Evolutionary conservation across 2,888 invertebrate genomes (phyloP), one percentile per base, ranked within the genome.

Genomic region (Drosophila fungiperda): DNA sequence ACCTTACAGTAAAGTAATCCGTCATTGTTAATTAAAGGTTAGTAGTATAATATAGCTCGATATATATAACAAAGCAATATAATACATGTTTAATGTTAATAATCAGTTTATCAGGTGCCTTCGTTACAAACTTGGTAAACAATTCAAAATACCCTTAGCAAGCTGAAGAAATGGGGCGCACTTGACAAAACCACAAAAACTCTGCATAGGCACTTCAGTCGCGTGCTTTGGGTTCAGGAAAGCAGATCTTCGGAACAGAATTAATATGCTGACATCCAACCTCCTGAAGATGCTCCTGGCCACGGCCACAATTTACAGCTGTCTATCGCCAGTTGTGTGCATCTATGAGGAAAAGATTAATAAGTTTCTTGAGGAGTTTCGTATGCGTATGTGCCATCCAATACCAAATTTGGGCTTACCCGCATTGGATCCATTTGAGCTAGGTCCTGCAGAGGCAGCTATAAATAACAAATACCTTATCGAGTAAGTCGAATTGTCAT

Each of bases 331-430:
- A 4, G 76, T 58, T 4, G 65, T 63, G 5, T 73, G 82, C 26
- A 0, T 80, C 1, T 73, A 82, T 62, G 92, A 91, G 17, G 67
- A 78, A 9, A 55, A 64, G 33, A 82, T 93, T 55, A 53, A 62
- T 4, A 48, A 68, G 3, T 83, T 92, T 38, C 72, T 93, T 0
- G 77, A 92, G n/a, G 87, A 90, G 62, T 81, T 93, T 26, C 80
- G 89, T 0, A 48, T 59, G 58, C 87, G 93, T 3, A 93, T 92
- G 92, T 92, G 92, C 23, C 91, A 92, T 69, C 90, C 92, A 1
- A 85, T 93, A 60, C 89, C 89, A 0, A 82, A 85, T 62, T 77
- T 87, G 54, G 90, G 90, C 0, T 59, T 92, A 7, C 92, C 92
- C 12, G 89, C 92, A 0, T 54, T 92, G 52, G 92, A 92, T 86